phyloP scores from a whole-genome alignment of 2,797 vertebrate species.

The Mormyrus proboscirostris region DNA sequence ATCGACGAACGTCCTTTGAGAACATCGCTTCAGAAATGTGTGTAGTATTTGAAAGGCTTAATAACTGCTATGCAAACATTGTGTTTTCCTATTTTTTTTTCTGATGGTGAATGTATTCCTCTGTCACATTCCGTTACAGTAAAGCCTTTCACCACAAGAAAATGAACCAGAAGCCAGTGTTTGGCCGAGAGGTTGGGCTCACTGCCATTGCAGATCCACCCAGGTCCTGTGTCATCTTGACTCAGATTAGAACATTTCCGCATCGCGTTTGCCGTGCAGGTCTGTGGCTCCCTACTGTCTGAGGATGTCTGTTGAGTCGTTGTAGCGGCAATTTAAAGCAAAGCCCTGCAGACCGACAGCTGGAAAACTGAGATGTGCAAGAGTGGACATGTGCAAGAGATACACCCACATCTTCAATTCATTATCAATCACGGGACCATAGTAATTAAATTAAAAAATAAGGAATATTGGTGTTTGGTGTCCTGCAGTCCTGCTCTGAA shows the following conservation, averaged over 20 bases:
- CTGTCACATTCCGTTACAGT: neutral
- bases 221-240: neutral
- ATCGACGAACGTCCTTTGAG: neutral
- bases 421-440: neutral
- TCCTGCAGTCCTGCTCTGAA: neutral
- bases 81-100: neutral
- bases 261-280: slow-evolving; percentile 1
- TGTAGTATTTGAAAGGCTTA: neutral
- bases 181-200: neutral
- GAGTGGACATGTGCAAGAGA: neutral
- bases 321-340: neutral
- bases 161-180: neutral
- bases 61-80: neutral
- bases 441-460: neutral
- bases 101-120: neutral
- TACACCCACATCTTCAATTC: neutral
- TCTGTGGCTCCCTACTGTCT: slow-evolving; percentile 3
- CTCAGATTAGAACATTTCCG: neutral
- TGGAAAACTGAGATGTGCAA: neutral
- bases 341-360: neutral
- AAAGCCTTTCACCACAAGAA: neutral
- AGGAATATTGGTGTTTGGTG: neutral
- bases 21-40: neutral
- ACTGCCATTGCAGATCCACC: neutral
- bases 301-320: slow-evolving; percentile 18